These are phyloP conservation scores for Drosophila sechellia DNA, from an alignment of 1,140 invertebrate species.

Conservation along the genomic window DNA sequence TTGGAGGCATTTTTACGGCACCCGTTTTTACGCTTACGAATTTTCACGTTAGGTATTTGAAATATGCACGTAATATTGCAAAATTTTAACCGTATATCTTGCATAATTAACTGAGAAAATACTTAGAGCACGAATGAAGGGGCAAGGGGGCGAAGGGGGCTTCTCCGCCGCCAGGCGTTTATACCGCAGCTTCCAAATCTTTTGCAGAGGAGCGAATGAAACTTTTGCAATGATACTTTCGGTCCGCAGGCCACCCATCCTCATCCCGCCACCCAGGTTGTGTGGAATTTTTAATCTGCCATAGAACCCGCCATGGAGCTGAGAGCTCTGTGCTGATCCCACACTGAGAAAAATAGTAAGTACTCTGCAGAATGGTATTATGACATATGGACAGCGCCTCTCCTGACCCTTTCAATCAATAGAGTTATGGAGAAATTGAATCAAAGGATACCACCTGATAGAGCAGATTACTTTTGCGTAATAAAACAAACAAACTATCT, in stretches of 20 bases:
- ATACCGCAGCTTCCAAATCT: conserved; percentile 71
- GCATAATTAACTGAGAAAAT: conserved; percentile 83
- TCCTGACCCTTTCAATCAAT: too few relatives aligned
- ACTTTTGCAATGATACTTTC: conserved; percentile 81
- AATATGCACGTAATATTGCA: conserved; percentile 83
- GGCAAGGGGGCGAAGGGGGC: not conserved
- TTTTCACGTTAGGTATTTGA: conserved; percentile 70
- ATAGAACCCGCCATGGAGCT: conserved; percentile 50
- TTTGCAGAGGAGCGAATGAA: conserved; percentile 63
- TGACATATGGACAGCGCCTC: too few relatives aligned
- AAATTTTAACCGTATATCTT: conserved; percentile 83
- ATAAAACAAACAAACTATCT: too few relatives aligned
- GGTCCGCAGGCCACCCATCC: conserved; percentile 9
- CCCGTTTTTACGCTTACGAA: conserved; percentile 50
- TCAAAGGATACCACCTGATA: too few relatives aligned
- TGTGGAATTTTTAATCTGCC: conserved; percentile 81
- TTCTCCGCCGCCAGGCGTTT: conserved; percentile 62
- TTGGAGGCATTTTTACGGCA: conserved; percentile 77
- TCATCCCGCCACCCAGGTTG: conserved; percentile 55
- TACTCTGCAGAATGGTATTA: not conserved
- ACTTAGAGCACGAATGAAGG: conserved; percentile 58
- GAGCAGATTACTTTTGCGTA: too few relatives aligned
- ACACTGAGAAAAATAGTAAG: conserved; percentile 11
- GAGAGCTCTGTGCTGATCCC: conserved; percentile 13
- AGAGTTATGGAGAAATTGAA: too few relatives aligned